Percentiles rank a stretch among this genome's conserved stretches.
Evolutionary conservation across 2,113 vertebrate genomes (phyloP).

Genomic region (Cyprinodon brontotheroides): DNA sequence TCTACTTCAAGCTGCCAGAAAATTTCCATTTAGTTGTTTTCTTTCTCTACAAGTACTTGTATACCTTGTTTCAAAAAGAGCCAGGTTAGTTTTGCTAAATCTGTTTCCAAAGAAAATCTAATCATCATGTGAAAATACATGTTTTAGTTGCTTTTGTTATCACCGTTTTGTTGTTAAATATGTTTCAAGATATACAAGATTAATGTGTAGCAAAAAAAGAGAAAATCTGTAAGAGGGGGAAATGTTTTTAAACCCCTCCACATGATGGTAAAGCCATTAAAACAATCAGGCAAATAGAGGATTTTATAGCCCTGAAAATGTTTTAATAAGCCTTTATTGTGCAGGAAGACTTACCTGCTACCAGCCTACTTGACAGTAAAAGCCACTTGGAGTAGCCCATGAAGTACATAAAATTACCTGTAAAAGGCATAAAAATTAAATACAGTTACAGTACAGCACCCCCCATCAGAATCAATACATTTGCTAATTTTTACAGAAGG

Average conservation of each 20-base stretch:
- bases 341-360: conserved; percentile 77
- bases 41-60: too few relatives aligned
- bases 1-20: too few relatives aligned
- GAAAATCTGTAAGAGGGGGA: not conserved
- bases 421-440: conserved; percentile 2
- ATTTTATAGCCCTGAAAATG: not conserved
- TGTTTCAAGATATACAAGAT: not conserved
- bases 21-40: too few relatives aligned
- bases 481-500: not conserved
- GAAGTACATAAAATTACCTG: conserved; percentile 89
- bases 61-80: not conserved
- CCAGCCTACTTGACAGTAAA: conserved; percentile 82
- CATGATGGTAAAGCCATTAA: not conserved
- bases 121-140: not conserved
- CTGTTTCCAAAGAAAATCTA: not conserved
- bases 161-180: not conserved
- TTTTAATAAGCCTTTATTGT: not conserved
- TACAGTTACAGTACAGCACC: too few relatives aligned
- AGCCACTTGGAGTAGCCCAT: conserved; percentile 86
- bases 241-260: not conserved
- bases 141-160: not conserved
- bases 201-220: not conserved
- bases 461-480: not conserved
- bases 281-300: not conserved
- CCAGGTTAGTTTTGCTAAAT: not conserved